Evolutionary conservation across 2,113 vertebrate species (phyloP).

Genomic region (Hepsetus odoe): DNA sequence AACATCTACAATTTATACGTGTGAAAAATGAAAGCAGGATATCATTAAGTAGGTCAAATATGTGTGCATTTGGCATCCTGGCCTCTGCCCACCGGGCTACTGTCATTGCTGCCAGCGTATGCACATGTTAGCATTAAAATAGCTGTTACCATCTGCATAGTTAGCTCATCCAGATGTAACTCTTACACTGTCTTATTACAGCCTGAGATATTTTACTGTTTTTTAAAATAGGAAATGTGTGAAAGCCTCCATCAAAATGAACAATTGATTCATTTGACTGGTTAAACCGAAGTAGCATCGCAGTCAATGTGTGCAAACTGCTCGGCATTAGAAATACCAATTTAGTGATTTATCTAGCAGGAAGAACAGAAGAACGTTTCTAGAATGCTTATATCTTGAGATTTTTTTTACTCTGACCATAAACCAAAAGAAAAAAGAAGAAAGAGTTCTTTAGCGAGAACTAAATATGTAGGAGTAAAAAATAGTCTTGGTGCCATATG

Average conservation of each 20-base stretch:
- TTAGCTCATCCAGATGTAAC: not conserved
- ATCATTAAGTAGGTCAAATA: not conserved
- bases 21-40: not conserved
- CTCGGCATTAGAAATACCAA: too few species aligned
- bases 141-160: not conserved
- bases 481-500: conserved; percentile 47
- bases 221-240: too few species aligned
- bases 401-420: not conserved
- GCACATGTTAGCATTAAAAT: not conserved
- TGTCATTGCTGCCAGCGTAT: not conserved
- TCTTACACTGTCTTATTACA: not conserved
- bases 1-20: not conserved
- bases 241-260: too few species aligned
- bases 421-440: not conserved
- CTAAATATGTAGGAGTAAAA: conserved; percentile 21
- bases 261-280: too few species aligned
- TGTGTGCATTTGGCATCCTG: not conserved
- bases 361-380: too few species aligned
- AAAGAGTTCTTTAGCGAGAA: not conserved
- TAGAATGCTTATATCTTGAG: too few species aligned
- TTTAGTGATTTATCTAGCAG: too few species aligned
- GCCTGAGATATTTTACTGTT: too few species aligned
- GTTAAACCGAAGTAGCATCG: too few species aligned
- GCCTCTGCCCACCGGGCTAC: not conserved
- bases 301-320: too few species aligned